Base-by-base conservation (phyloP, 2,797 vertebrate genomes). In the Atherinosoma microstoma region DNA sequence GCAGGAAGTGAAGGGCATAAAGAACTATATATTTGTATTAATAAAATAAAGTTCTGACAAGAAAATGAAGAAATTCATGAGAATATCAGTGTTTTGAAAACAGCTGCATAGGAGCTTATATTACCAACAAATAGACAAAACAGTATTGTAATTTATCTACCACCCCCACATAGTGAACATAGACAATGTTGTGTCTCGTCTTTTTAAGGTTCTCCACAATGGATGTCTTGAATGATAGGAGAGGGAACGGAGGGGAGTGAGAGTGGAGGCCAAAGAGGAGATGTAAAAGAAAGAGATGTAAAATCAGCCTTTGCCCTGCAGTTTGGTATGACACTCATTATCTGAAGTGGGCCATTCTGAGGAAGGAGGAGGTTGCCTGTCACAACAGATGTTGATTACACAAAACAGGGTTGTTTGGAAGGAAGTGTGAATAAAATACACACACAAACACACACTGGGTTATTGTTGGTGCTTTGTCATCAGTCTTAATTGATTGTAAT, bases 281-380 rank as follows among this genome's bases (percentile, higher is more conserved):
- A 88, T 90, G 86, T 85, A 77, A 84, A 90, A 80, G 78, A 88
- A 90, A 86, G 77, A 86, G 75, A 88, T 87, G 85, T 85, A 84
- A 93, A 94, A 94, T 92, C 91, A 91, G 88, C 88, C 87, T 88
- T 90, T 91, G 91, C 80, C 92, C 90, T 86, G 89, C 84, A 88
- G 91, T 93, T 93, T 92, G 92, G 91, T 94, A 87, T 91, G 91
- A 91, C 90, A 90, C 89, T 93, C 91, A 92, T 93, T 92, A 91
- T 92, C 84, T 94, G 92, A 94, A 94, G 93, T 93, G 90, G 92
- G 89, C 91, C 80, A 93, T 91, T 92, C 91, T 85, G 84, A 90
- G 84, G 78, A 90, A 93, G 85, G 84, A 89, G 87, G 91, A 92
- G 87, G 86, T 83, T 88, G 89, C 82, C 86, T 92, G 88, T 92